phyloP scores from a whole-genome alignment of 2,888 invertebrate genomes.

The Seira ritae region DNA sequence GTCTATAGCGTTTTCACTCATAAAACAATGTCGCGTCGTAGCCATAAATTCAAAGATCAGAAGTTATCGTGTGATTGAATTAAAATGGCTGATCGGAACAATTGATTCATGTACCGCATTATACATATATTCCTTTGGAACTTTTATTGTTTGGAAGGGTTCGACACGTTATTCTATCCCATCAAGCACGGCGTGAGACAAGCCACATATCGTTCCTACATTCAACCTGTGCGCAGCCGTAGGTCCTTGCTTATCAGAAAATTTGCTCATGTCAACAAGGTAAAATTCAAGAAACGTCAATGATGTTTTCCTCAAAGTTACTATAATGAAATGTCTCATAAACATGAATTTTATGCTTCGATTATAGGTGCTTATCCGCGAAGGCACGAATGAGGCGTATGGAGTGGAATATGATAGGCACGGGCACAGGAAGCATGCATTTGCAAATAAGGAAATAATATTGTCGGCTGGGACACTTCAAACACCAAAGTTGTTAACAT shows the following conservation, averaged over 20 bases:
- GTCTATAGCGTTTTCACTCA: too few relatives aligned
- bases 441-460: slow-evolving; percentile 65
- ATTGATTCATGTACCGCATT: too few relatives aligned
- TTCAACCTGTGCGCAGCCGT: slow-evolving; percentile 49
- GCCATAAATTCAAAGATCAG: too few relatives aligned
- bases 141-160: too few relatives aligned
- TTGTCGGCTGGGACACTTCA: slow-evolving; percentile 58
- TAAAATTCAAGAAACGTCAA: slow-evolving; percentile 30
- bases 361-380: slow-evolving; percentile 52
- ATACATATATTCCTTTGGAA: too few relatives aligned
- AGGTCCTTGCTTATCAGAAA: slow-evolving; percentile 56
- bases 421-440: slow-evolving; percentile 49
- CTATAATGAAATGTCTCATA: too few relatives aligned
- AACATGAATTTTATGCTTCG: slow-evolving; percentile 23
- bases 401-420: slow-evolving; percentile 65
- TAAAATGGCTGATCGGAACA: too few relatives aligned
- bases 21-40: too few relatives aligned
- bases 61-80: too few relatives aligned
- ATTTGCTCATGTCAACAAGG: slow-evolving; percentile 63
- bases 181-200: slow-evolving; percentile 58
- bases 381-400: slow-evolving; percentile 53
- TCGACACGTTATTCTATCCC: slow-evolving; percentile 56
- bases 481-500: slow-evolving; percentile 54
- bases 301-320: too few relatives aligned
- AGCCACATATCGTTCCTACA: slow-evolving; percentile 53